Evolutionary conservation across 2,888 invertebrate species (phyloP).

Genomic region (Proisotoma minuta): DNA sequence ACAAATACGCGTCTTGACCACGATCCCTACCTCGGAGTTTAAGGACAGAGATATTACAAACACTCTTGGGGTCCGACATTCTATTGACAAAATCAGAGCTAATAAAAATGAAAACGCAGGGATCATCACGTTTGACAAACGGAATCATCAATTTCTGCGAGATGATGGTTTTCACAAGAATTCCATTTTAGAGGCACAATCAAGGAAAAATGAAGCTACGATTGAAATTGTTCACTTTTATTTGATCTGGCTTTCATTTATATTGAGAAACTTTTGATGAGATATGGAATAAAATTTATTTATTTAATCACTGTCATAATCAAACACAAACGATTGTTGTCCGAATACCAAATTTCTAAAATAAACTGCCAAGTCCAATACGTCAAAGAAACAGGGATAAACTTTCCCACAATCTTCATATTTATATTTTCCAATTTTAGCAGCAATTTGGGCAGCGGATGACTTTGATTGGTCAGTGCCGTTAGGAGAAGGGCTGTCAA

Average conservation of each 20-base stretch:
- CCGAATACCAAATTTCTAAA: too few relatives aligned
- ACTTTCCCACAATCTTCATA: background rate
- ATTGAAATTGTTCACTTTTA: too few relatives aligned
- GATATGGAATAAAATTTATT: too few relatives aligned
- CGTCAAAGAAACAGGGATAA: background rate
- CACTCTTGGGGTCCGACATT: constrained; percentile 5
- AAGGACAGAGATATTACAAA: background rate
- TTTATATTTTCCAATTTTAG: background rate
- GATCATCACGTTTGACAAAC: background rate
- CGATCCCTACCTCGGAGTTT: constrained; percentile 1
- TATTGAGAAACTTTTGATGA: too few relatives aligned
- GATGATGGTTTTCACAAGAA: constrained; percentile 19
- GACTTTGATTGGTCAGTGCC: background rate
- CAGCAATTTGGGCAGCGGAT: background rate
- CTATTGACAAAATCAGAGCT: background rate
- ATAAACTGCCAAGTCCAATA: background rate
- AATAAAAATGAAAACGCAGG: background rate
- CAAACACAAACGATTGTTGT: too few relatives aligned
- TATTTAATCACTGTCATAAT: too few relatives aligned
- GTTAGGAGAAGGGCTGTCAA: background rate
- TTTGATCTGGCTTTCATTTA: too few relatives aligned
- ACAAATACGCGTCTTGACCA: constrained; percentile 12
- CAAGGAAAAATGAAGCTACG: background rate
- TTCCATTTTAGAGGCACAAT: background rate
- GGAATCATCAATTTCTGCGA: constrained; percentile 22